Evolutionary conservation across 2,888 invertebrate species (phyloP).

Genomic region (Leucoma salicis): DNA sequence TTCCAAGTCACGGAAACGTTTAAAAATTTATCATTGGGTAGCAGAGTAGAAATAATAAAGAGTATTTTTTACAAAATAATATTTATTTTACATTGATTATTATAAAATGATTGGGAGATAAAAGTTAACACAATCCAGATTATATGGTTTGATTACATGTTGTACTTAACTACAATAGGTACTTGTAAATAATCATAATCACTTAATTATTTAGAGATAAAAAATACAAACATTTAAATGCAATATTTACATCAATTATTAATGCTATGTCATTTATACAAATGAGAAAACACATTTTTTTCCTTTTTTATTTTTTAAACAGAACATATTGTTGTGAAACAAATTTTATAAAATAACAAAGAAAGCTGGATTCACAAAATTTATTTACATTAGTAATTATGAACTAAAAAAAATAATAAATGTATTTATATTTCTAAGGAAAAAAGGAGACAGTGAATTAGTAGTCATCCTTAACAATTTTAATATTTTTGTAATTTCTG

Average conservation of each 20-base stretch:
- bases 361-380: slow-evolving; percentile 34
- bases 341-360: slow-evolving; percentile 54
- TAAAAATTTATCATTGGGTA: too few species aligned
- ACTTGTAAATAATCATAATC: slow-evolving; percentile 47
- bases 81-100: slow-evolving; percentile 65
- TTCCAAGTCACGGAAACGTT: too few species aligned
- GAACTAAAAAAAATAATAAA: slow-evolving; percentile 35
- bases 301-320: slow-evolving; percentile 51
- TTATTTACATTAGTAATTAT: slow-evolving; percentile 49
- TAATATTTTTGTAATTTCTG: slow-evolving; percentile 24
- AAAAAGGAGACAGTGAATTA: slow-evolving; percentile 29
- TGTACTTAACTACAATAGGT: slow-evolving; percentile 55
- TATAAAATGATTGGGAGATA: slow-evolving; percentile 48
- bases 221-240: slow-evolving; percentile 77
- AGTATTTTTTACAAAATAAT: slow-evolving; percentile 59
- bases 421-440: slow-evolving; percentile 38
- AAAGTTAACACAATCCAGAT: slow-evolving; percentile 68
- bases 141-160: slow-evolving; percentile 64
- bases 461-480: slow-evolving; percentile 22
- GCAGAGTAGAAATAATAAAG: slow-evolving; percentile 15
- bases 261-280: slow-evolving; percentile 54
- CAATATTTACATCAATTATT: slow-evolving; percentile 70
- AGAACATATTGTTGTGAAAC: slow-evolving; percentile 45
- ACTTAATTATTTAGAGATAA: slow-evolving; percentile 40
- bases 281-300: slow-evolving; percentile 43